phyloP scores from a whole-genome alignment of 2,888 invertebrate genomes.

The Brachyptera risi region DNA sequence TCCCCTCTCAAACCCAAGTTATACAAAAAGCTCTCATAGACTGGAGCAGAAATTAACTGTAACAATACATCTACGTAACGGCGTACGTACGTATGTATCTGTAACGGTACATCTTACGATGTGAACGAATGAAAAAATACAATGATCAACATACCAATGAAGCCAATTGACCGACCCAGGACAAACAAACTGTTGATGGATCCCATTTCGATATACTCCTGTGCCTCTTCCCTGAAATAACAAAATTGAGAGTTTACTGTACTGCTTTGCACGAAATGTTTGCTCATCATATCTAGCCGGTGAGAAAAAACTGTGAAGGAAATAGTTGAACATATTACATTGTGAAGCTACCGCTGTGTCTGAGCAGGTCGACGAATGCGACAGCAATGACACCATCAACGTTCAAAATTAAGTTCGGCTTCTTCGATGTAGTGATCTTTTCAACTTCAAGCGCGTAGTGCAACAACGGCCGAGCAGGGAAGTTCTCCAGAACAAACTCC shows the following conservation, averaged over 20 bases:
- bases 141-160: slow-evolving; percentile 73
- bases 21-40: too few species aligned
- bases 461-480: slow-evolving; percentile 91
- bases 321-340: too few species aligned
- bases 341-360: slow-evolving; percentile 92
- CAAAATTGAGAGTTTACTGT: slow-evolving; percentile 16
- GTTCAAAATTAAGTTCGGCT: slow-evolving; percentile 99
- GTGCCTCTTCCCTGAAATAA: slow-evolving; percentile 80
- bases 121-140: too few species aligned
- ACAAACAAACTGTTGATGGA: slow-evolving; percentile 98
- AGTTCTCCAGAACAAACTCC: slow-evolving; percentile 89
- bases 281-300: too few species aligned
- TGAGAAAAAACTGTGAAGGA: too few species aligned
- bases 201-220: slow-evolving; percentile 96
- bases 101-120: too few species aligned
- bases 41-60: too few species aligned
- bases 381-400: slow-evolving; percentile 99
- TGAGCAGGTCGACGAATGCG: slow-evolving; percentile 93
- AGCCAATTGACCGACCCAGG: slow-evolving; percentile 95
- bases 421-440: slow-evolving; percentile 98
- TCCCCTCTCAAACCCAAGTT: too few species aligned
- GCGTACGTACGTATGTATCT: too few species aligned
- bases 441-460: slow-evolving; percentile 96
- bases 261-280: background rate
- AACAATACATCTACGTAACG: too few species aligned